Conservation (phyloP, 2,888 invertebrate species). For the Melitaea athalia region DNA sequence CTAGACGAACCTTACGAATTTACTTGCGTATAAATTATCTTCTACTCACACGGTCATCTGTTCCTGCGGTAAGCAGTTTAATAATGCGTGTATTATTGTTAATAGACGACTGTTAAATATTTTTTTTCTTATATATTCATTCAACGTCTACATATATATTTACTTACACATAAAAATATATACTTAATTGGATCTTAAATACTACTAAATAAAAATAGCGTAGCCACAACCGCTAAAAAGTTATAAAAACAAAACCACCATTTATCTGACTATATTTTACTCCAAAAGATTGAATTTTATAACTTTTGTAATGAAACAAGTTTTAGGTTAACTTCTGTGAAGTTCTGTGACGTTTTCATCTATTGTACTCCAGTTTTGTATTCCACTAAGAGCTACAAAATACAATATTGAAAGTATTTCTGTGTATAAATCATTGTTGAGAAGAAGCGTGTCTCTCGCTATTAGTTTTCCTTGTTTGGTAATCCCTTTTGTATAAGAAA, state of each 20-base stretch:
- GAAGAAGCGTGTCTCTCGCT: neutral
- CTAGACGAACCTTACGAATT: neutral
- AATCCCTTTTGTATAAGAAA: neutral
- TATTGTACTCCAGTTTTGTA: constrained; percentile 21
- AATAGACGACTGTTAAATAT: too few species aligned
- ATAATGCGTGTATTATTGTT: too few species aligned
- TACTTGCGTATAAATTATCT: too few species aligned
- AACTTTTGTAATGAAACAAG: constrained; percentile 20
- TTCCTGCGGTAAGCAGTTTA: too few species aligned
- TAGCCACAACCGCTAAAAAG: too few species aligned
- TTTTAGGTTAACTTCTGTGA: constrained; percentile 17
- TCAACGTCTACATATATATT: too few species aligned
- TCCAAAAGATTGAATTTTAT: constrained; percentile 11
- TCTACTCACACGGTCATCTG: too few species aligned
- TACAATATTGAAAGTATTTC: constrained; percentile 9
- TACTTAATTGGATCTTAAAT: too few species aligned
- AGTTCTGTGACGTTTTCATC: constrained; percentile 19
- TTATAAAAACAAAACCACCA: neutral
- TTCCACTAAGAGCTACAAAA: constrained; percentile 16
- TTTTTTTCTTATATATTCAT: too few species aligned
- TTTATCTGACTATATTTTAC: neutral
- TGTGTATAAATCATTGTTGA: constrained; percentile 8
- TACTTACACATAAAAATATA: too few species aligned
- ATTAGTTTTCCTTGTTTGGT: neutral
- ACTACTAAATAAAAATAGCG: too few species aligned